Evolutionary conservation across 2,888 invertebrate species (phyloP).

Genomic region (Crioceris asparagi): DNA sequence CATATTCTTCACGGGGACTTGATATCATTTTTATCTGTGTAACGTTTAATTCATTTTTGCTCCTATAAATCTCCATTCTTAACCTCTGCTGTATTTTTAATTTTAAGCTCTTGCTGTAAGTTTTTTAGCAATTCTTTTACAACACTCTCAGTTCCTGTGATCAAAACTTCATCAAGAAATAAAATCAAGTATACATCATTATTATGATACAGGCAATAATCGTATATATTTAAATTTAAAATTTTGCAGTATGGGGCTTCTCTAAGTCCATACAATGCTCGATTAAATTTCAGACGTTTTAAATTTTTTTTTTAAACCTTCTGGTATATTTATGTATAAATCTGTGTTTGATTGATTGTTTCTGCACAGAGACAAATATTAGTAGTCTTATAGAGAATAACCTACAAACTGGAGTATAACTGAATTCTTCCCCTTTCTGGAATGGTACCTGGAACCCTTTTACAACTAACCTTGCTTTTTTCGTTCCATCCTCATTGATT

Average conservation of each 20-base stretch:
- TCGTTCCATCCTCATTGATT: neutral
- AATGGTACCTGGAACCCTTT: neutral
- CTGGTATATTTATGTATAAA: slow-evolving; percentile 3
- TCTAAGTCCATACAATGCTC: too few species aligned
- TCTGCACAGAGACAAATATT: too few species aligned
- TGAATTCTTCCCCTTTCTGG: too few species aligned
- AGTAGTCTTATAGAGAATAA: neutral
- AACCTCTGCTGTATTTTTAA: slow-evolving; percentile 10
- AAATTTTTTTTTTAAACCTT: slow-evolving; percentile 2
- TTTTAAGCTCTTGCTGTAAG: slow-evolving; percentile 5
- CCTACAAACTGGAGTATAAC: neutral
- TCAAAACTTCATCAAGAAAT: too few species aligned
- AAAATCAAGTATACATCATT: slow-evolving; percentile 7
- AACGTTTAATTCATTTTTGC: slow-evolving; percentile 9
- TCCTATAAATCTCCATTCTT: slow-evolving; percentile 12
- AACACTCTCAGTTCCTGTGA: too few species aligned
- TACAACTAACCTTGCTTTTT: neutral
- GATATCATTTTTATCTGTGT: slow-evolving; percentile 11
- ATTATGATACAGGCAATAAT: slow-evolving; percentile 12
- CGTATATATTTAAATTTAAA: slow-evolving; percentile 8
- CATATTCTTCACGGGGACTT: slow-evolving; percentile 10
- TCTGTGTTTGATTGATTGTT: slow-evolving; percentile 4
- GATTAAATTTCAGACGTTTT: too few species aligned
- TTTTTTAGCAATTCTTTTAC: slow-evolving; percentile 8
- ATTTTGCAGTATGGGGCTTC: neutral